Base-by-base conservation (phyloP, 2,888 invertebrate species). In the Drosophila ezoana region DNA sequence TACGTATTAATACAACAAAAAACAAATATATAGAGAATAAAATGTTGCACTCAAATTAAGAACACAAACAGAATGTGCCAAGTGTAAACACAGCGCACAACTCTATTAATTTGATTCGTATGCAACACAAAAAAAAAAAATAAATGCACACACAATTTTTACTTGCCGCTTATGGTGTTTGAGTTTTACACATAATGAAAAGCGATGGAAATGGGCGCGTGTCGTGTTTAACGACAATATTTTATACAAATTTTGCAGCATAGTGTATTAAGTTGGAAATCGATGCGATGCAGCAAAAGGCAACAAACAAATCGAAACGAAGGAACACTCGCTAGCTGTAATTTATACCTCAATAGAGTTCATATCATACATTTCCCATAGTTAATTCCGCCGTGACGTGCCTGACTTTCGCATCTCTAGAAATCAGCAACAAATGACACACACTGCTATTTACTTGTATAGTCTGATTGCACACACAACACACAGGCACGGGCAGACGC, bases 1-100 rank as follows among this genome's bases (percentile, higher is more conserved):
- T 1, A 0, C 18, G 5, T n/a, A 41, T 41, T 33, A 35, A 54
- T 13, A 47, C 48, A 40, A 43, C 2, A 2, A 14, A 10, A 13
- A 14, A 14, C 11, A 45, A 56, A 66, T 20, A 56, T 13, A 58
- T 49, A 9, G 6, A 40, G 33, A 57, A 48, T 47, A 58, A 78
- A 78, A 62, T 79, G 57, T 64, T 81, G 64, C 51, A 65, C 45
- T 66, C 66, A 69, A 77, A 80, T 77, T 83, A 70, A 77, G 70
- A 79, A 52, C 37, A 67, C 81, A 80, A 75, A 69, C 69, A 67
- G 45, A 44, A 57, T 37, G 54, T 45, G 47, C 28, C 51, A 59
- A 43, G 37, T 40, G 58, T 56, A 51, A 68, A 73, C 58, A 73
- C 56, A 62, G 37, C 61, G 33, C 52, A 47, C 53, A 53, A 70